A percentile compares a stretch with the other conserved stretches of the same genome.
These are phyloP conservation scores for Drosophila oshimai DNA, from an alignment of 1,140 invertebrate genomes.

Conservation along the genomic window DNA sequence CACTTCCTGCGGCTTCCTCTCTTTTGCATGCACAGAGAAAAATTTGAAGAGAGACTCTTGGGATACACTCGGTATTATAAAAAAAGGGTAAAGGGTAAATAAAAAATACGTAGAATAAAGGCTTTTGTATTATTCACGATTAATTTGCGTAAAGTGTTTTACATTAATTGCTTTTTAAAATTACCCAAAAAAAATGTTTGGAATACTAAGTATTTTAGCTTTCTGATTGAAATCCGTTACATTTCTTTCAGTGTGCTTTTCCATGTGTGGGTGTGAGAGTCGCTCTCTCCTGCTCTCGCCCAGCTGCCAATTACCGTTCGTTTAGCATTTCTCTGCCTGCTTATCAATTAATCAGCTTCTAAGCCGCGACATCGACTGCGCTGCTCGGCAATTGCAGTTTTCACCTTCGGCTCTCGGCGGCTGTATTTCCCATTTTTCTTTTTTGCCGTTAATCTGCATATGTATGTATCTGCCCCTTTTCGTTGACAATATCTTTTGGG, in stretches of 20 bases:
- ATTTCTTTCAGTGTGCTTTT: neutral
- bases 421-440: neutral
- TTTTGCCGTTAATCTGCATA: constrained; percentile 11
- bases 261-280: neutral
- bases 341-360: constrained; percentile 64
- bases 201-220: too few relatives aligned
- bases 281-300: constrained; percentile 1
- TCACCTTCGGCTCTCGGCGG: constrained; percentile 20
- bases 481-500: constrained; percentile 22
- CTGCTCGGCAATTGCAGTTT: constrained; percentile 44
- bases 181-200: too few relatives aligned
- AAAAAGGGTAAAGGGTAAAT: too few relatives aligned
- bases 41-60: neutral
- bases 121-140: too few relatives aligned
- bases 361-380: neutral
- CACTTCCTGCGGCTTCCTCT: constrained; percentile 37
- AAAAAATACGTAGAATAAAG: too few relatives aligned
- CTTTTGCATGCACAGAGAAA: neutral
- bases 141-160: too few relatives aligned
- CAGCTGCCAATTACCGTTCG: constrained; percentile 33
- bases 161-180: too few relatives aligned
- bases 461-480: constrained; percentile 53
- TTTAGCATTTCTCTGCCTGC: constrained; percentile 38
- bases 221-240: neutral
- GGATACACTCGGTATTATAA: too few relatives aligned